Base-by-base conservation (phyloP, 1,140 invertebrate genomes). In the Babylonia areolata region DNA sequence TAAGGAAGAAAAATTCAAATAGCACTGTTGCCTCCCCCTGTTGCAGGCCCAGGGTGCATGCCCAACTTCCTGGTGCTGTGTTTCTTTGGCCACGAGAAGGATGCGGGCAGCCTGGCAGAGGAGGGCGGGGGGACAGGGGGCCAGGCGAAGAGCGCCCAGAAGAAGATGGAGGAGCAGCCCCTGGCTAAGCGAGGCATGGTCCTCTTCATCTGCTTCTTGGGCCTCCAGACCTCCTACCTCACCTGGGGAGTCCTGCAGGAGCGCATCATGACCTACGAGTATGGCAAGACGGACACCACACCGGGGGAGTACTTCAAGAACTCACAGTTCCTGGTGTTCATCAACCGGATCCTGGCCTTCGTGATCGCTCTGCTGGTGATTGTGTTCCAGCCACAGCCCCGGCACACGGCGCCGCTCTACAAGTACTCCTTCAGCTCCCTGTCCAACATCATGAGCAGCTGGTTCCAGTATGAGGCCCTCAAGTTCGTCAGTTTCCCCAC, bases 401-500 rank as follows among this genome's bases (percentile, higher is more conserved):
- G 96, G 12, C 96, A 98, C 90, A 92, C 90, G 20, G 97, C 97
- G 81, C 99, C 99, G 6, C 95, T 99, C 2, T 99, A 99, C 94
- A 98, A 99, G 95, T 99, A 99, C 95, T 97, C 97, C 0, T 99
- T 97, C 95, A 98, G 98, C 93, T 99, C 98, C 0, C 96, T 99
- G 89, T 99, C 98, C 31, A 99, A 99, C 94, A 98, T 99, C 86
- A 96, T 99, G 96, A 99, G 98, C 93, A 98, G 98, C 69, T 99
- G 99, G 99, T 99, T 98, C 94, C 99, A 99, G 94, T 99, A 99
- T 93, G 99, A 99, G 95, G 99, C 99, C 37, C 95, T 99, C 3
- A 99, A 99, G 94, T 99, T 97, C 95, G 98, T 99, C 89, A 99
- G 97, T 92, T 99, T 99, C 94, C 99, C 99, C 3, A 98, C 98